These are phyloP conservation scores for Digitonthophagus gazella DNA, from an alignment of 2,888 invertebrate genomes.

Conservation along the genomic window DNA sequence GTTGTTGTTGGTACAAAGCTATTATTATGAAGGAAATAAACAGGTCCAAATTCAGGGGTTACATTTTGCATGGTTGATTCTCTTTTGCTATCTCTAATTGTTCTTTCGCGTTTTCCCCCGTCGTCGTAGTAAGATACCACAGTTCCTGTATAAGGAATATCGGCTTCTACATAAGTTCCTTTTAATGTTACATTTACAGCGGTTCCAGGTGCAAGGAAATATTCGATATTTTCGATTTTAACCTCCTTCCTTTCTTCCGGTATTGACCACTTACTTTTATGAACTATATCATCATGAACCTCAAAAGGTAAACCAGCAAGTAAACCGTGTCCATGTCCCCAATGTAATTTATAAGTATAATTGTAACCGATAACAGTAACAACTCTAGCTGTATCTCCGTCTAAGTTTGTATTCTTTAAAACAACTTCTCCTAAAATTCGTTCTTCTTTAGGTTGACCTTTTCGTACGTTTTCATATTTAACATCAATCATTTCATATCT, in stretches of 20 bases:
- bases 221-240: constrained; percentile 55
- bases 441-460: constrained; percentile 41
- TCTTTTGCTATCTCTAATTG: constrained; percentile 62
- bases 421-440: constrained; percentile 48
- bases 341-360: constrained; percentile 68
- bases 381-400: constrained; percentile 58
- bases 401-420: constrained; percentile 48
- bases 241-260: constrained; percentile 55
- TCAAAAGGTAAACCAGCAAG: constrained; percentile 68
- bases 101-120: constrained; percentile 57
- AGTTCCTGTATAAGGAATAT: constrained; percentile 72
- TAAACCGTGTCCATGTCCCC: constrained; percentile 76
- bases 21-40: constrained; percentile 74
- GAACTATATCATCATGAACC: constrained; percentile 53
- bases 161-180: constrained; percentile 71
- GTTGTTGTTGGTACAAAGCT: constrained; percentile 77
- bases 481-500: constrained; percentile 67
- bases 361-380: constrained; percentile 73
- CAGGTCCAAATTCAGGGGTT: constrained; percentile 69
- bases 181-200: constrained; percentile 77
- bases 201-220: constrained; percentile 68
- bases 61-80: constrained; percentile 70
- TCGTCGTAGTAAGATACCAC: constrained; percentile 69
- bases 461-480: constrained; percentile 49
- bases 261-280: constrained; percentile 68